phyloP scores from a whole-genome alignment of 2,113 vertebrate species.

The Panurus biarmicus region DNA sequence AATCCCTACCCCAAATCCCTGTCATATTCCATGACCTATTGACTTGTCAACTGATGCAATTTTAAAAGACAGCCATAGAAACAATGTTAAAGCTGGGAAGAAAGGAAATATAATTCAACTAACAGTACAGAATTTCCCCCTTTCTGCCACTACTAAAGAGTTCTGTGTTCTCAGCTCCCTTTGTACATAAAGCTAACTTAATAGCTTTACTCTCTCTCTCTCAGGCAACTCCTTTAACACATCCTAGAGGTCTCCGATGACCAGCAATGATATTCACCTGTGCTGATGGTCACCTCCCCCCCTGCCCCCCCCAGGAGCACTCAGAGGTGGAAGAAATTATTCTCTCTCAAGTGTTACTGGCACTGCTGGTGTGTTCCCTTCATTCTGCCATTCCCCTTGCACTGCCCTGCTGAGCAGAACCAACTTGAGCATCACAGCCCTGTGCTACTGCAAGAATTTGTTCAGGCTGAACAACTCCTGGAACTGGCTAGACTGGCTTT shows the following conservation, averaged over 20 bases:
- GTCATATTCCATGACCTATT: neutral
- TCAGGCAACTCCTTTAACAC: neutral
- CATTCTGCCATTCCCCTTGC: neutral
- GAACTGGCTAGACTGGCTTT: conserved; percentile 30
- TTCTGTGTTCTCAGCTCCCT: neutral
- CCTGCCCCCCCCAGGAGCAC: neutral
- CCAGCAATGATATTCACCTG: neutral
- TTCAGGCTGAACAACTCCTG: neutral
- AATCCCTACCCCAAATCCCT: neutral
- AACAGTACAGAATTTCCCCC: neutral
- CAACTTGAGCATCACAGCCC: fast-evolving
- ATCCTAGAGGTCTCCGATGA: neutral
- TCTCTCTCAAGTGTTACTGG: neutral
- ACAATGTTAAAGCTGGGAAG: neutral
- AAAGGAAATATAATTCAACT: neutral
- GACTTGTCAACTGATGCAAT: neutral
- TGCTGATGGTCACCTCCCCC: neutral
- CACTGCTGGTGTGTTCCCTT: neutral
- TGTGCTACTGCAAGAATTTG: neutral
- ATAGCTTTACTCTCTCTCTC: neutral
- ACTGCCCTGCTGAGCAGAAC: neutral
- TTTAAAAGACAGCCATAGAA: neutral
- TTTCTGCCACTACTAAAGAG: neutral
- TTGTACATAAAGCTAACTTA: neutral
- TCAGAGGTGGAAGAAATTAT: neutral